Base-by-base conservation (phyloP, 2,113 vertebrate species). In the Gulo gulo region DNA sequence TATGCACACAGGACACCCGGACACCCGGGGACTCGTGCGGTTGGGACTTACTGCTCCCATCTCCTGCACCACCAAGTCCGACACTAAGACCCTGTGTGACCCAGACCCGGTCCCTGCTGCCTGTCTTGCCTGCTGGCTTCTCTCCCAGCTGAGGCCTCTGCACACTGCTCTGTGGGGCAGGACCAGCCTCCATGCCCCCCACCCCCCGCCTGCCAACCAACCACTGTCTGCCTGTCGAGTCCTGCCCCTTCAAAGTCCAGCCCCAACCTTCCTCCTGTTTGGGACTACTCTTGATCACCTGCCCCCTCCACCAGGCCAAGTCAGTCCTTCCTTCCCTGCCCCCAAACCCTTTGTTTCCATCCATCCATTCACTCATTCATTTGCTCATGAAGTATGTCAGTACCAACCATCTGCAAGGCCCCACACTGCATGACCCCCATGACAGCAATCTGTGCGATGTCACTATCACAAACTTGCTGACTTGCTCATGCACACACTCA, bases 1-100 rank as follows among this genome's bases (percentile, higher is more conserved):
- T 45, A 2, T 63, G 39, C 8, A 6, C 2, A 10, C 21, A 24
- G 23, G 45, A 2, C 10, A 2, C 55, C 5, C 5, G 0, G 36
- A 13, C 11, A 18, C 36, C 24, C 1, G 7, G 26, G n/a, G 8
- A 82, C 39, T 18, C 24, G 3, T 39, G 36, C 2, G 6, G 71
- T 42, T 21, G 73, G 23, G 3, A 7, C 20, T 26, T 34, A 59
- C 78, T 63, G n/a, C 42, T 82, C 26, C 31, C 26, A 4, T 71
- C 61, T 80, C 50, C 84, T 59, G 5, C 47, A 31, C 39, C 1
- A 1, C 36, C 16, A 21, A 15, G 3, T 11, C 7, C 0, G 47
- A 23, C 11, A 10, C n/a, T 12, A 55, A 63, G 83, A 42, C 16
- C 57, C 14, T 9, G 7, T 2, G 0, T 6, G 23, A 23, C 26